Evolutionary conservation across 53 echinoderm and acorn worm genomes (phyloP).

Genomic region (Crossaster papposus): DNA sequence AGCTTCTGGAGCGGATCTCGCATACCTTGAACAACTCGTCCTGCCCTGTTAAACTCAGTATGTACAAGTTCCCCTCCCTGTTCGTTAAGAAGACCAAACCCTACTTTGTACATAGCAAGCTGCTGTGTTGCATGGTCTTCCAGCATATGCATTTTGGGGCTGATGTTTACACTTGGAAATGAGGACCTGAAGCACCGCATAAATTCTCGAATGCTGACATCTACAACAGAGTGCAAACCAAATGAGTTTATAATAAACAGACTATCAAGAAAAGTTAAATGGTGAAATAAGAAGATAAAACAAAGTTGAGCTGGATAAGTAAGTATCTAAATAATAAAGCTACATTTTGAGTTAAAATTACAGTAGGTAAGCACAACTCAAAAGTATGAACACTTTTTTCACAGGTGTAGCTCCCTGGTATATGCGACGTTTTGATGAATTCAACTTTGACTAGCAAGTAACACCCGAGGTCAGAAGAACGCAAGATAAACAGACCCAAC

Average conservation of each 20-base stretch:
- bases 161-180: constrained; percentile 49
- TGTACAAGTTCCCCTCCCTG: constrained; percentile 68
- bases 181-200: constrained; percentile 35
- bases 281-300: not conserved
- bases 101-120: constrained; percentile 28
- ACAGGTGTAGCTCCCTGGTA: no score
- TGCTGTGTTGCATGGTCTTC: constrained; percentile 46
- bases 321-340: no score
- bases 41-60: constrained; percentile 48
- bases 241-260: no score
- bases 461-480: no score
- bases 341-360: not conserved
- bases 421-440: no score
- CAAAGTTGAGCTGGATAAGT: not conserved
- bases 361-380: not conserved
- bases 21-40: constrained; percentile 41
- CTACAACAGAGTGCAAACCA: constrained; percentile 16
- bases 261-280: not conserved
- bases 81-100: constrained; percentile 54
- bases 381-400: no score
- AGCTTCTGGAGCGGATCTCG: constrained; percentile 27
- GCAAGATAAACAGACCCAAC: no score
- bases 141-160: constrained; percentile 63
- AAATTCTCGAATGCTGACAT: constrained; percentile 54
- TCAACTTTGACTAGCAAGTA: no score